A percentile compares a stretch with the other conserved stretches of the same genome.
Conservation (phyloP, 2,113 vertebrate species). For the Nymphicus hollandicus region DNA sequence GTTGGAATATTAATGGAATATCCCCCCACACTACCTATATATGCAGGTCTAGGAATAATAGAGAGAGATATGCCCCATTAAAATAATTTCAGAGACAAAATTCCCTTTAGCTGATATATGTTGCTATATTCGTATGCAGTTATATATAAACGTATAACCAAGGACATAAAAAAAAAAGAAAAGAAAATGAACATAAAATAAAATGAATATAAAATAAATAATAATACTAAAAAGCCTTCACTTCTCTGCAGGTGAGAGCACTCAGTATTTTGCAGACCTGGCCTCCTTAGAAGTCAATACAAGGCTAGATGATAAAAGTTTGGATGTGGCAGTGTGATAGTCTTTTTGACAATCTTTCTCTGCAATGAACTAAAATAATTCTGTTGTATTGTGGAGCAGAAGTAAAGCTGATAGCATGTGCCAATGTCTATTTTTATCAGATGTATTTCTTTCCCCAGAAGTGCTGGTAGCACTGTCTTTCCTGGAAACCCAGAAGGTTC, state of each 20-base stretch:
- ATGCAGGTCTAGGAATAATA: neutral
- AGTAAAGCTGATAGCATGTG: neutral
- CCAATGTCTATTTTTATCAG: neutral
- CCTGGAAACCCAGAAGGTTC: neutral
- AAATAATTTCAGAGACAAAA: neutral
- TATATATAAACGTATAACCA: neutral
- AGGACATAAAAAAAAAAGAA: neutral
- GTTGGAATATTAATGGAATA: neutral
- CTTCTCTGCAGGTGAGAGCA: neutral
- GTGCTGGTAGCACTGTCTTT: neutral
- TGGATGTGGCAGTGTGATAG: neutral
- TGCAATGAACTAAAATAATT: neutral
- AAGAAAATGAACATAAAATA: neutral
- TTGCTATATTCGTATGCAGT: neutral
- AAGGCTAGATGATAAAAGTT: neutral
- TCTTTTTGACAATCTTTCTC: neutral
- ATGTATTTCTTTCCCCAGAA: neutral
- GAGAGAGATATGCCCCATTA: neutral
- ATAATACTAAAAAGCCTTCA: neutral
- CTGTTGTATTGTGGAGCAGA: neutral
- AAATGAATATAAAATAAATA: neutral
- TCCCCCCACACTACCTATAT: too few species aligned
- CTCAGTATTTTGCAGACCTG: neutral
- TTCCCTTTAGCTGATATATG: neutral
- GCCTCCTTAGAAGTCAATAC: neutral